Base-by-base conservation (phyloP, 2,113 vertebrate genomes). In the human region DNA sequence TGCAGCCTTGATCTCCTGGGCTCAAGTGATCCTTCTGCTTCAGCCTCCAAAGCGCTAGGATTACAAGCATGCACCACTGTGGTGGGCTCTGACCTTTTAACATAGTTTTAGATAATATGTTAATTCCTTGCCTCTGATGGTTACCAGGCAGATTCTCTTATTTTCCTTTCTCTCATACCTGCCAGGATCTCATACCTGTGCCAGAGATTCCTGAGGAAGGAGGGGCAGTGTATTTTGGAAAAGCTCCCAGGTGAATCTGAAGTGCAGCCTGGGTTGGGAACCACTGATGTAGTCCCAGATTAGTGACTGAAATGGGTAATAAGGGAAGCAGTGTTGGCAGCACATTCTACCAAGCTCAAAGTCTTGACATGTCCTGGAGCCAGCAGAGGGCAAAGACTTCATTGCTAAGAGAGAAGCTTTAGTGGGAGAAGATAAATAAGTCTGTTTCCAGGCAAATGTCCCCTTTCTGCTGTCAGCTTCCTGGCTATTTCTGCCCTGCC, bases 341-440 rank as follows among this genome's bases (percentile, higher is more conserved):
- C 11, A 30, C 17, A 16, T 18, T 13, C 61, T 6, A 32, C 57
- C 66, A 32, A 38, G 48, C 59, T 52, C 43, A 25, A 30, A 68
- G 50, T 59, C 88, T 35, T 43, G 68, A 25, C 48, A 10, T 0
- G 9, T 45, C n/a, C 38, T 0, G 0, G 4, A 27, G 16, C 57
- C 50, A 16, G 55, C 45, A 30, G 50, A 64, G 52, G 40, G 20
- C 43, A 20, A 64, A 70, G 38, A 55, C 38, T 79, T 64, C 30
- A 1, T 5, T 11, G 43, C 48, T 16, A 80, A 43, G 38, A 70
- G 66, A 96, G 50, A 52, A 20, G 35, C 43, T 32, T 43, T 40
- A 25, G 64, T 55, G 11, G 40, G 75, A 16, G 38, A 57, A 23
- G 45, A 12, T 12, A 20, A 17, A 16, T 30, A 45, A 22, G 17